Evolutionary conservation across 2,797 vertebrate species (phyloP), one percentile per base, ranked within the genome.

Genomic region (Paguma larvata): DNA sequence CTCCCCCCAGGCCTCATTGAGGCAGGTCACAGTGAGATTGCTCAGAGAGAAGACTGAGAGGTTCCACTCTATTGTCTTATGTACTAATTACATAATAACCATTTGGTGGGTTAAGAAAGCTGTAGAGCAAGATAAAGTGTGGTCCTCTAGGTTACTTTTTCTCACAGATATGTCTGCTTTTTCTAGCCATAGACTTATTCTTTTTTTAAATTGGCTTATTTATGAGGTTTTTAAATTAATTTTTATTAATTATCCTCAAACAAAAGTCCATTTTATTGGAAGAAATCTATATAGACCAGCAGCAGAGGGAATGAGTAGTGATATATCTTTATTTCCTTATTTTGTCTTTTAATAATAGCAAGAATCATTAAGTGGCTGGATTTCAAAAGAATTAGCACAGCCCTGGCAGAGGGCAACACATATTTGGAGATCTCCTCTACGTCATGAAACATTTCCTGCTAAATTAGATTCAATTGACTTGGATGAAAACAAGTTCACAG

Each of bases 361-460:
- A 78, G 84, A 89, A 77, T 72, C 3, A 13, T 78, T 93, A 78
- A 87, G 25, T 89, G 44, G 15, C 21, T 38, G 38, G 78, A 86
- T 89, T 95, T 97, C 25, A 79, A 95, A 92, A 94, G 62, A 94
- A 96, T 78, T 79, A 85, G 9, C 15, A 19, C 44, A 73, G 32
- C 6, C 21, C 48, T 97, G 91, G 91, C 70, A 84, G 85, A 95
- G 56, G 18, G 73, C 68, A 91, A 75, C 5, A 38, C 18, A 32
- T 86, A 44, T 67, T 83, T 65, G 30, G 68, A 91, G 78, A 70
- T 53, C 70, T 93, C 32, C 4, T 85, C 38, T 48, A 85, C 0
- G 5, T 73, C 88, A 79, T 73, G 14, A 91, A 96, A 68, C 25
- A 18, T 90, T 97, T 97, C 97, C 94, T 96, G 84, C 72, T 82